Conservation (phyloP, 2,888 invertebrate species). For the Orthonevra nobilis region DNA sequence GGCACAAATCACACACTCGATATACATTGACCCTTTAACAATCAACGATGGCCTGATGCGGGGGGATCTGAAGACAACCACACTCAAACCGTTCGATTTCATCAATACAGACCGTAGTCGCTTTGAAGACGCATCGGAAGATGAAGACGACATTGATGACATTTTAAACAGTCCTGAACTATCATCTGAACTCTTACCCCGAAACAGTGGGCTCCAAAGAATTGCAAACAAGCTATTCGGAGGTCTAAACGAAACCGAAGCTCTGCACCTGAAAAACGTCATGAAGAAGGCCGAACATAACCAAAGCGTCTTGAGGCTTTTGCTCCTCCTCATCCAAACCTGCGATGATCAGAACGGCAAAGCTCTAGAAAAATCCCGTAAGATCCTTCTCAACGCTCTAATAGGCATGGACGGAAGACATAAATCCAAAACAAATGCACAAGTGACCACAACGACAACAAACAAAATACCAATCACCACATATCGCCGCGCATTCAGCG, state of each 20-base stretch:
- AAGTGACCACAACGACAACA: slow-evolving; percentile 80
- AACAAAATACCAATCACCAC: slow-evolving; percentile 73
- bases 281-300: slow-evolving; percentile 91
- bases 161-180: slow-evolving; percentile 81
- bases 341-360: slow-evolving; percentile 87
- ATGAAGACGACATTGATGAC: slow-evolving; percentile 79
- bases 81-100: slow-evolving; percentile 79
- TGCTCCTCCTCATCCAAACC: slow-evolving; percentile 88
- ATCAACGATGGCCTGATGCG: slow-evolving; percentile 85
- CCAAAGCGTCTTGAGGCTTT: slow-evolving; percentile 86
- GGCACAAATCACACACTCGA: slow-evolving; percentile 83
- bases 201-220: slow-evolving; percentile 84
- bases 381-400: slow-evolving; percentile 85
- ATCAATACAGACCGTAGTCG: slow-evolving; percentile 43
- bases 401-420: slow-evolving; percentile 83
- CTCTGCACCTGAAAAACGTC: slow-evolving; percentile 87
- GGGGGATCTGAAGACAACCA: slow-evolving; percentile 74
- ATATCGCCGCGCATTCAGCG: slow-evolving; percentile 73
- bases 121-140: slow-evolving; percentile 70
- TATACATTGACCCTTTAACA: slow-evolving; percentile 86
- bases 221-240: slow-evolving; percentile 89
- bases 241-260: slow-evolving; percentile 87
- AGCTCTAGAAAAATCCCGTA: slow-evolving; percentile 86
- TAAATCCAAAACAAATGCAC: slow-evolving; percentile 73
- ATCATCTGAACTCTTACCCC: slow-evolving; percentile 81